phyloP scores from a whole-genome alignment of 2,888 invertebrate genomes.

The Spisula solida region DNA sequence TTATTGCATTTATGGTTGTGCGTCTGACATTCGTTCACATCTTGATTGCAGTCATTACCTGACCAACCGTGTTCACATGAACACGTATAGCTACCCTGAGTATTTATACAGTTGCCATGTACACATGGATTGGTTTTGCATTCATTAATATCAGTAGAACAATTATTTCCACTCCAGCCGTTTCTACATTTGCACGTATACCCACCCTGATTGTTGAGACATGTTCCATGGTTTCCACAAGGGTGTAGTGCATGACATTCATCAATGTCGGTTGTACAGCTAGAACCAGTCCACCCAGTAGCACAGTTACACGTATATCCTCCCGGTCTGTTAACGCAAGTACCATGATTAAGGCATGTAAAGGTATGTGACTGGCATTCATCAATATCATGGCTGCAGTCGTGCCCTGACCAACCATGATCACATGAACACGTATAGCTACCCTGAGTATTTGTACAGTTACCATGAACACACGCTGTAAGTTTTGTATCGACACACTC shows the following conservation, averaged over 20 bases:
- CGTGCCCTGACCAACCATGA: background rate
- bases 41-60: too few species aligned
- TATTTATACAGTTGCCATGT: too few species aligned
- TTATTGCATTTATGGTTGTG: background rate
- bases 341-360: background rate
- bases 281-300: background rate
- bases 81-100: too few species aligned
- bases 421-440: constrained; percentile 23
- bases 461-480: background rate
- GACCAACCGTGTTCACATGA: too few species aligned
- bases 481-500: background rate
- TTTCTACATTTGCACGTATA: constrained; percentile 15
- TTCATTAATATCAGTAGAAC: background rate
- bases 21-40: constrained; percentile 28
- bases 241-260: constrained; percentile 48
- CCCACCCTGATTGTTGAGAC: constrained; percentile 33
- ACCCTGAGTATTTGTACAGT: constrained; percentile 4
- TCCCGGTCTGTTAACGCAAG: constrained; percentile 19
- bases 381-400: constrained; percentile 11
- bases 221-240: constrained; percentile 38
- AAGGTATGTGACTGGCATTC: background rate
- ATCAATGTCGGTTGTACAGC: background rate
- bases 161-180: background rate
- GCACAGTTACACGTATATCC: background rate
- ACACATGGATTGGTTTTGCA: constrained; percentile 18